Conservation (phyloP, 1,140 invertebrate genomes). For the Paramacrobiotus metropolitanus region DNA sequence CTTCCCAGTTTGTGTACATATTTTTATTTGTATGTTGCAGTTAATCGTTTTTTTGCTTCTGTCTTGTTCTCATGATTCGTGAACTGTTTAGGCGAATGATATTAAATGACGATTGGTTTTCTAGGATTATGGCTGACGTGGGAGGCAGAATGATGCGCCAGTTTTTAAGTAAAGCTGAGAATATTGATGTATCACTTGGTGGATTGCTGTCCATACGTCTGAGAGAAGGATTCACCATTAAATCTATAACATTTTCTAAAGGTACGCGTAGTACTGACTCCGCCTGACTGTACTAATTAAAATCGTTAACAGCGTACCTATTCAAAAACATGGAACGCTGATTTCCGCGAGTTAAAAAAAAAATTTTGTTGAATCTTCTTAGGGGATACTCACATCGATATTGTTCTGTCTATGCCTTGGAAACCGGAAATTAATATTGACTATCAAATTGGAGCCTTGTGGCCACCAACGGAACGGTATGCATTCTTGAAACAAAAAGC, state of each 20-base stretch:
- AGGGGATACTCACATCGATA: conserved; percentile 36
- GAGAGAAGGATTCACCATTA: conserved; percentile 50
- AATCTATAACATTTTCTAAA: conserved; percentile 28
- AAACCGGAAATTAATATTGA: conserved; percentile 46
- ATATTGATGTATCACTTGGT: not conserved
- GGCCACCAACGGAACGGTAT: conserved; percentile 35
- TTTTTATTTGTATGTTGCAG: too few relatives aligned
- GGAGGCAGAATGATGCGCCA: not conserved
- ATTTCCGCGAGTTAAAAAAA: conserved; percentile 2
- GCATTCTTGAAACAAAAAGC: too few relatives aligned
- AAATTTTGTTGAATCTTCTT: conserved; percentile 9
- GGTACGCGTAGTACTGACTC: too few relatives aligned
- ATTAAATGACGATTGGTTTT: too few relatives aligned
- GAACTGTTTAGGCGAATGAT: too few relatives aligned
- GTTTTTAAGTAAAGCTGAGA: not conserved
- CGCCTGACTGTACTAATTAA: too few relatives aligned
- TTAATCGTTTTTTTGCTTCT: too few relatives aligned
- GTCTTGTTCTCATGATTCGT: too few relatives aligned
- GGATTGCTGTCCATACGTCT: conserved; percentile 45
- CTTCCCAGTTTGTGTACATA: too few relatives aligned
- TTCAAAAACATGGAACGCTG: conserved; percentile 1
- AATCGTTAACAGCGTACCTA: too few relatives aligned
- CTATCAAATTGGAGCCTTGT: conserved; percentile 35
- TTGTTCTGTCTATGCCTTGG: conserved; percentile 44
- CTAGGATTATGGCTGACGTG: too few relatives aligned